These are phyloP conservation scores for Ephydatia muelleri DNA, from an alignment of 37 sponge, comb jelly and placozoan genomes.

Conservation along the genomic window DNA sequence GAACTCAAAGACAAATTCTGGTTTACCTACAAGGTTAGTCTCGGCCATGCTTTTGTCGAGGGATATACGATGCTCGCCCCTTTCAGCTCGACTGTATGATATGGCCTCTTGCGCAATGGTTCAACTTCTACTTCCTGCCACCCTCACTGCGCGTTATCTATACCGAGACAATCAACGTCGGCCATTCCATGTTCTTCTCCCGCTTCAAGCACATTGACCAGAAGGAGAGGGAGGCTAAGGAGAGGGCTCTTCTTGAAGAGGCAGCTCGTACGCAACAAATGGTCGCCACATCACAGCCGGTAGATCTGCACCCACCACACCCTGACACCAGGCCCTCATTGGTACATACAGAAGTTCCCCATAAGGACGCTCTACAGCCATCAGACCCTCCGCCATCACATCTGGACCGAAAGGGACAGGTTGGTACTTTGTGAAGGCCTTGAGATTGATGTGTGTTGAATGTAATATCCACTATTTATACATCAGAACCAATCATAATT, in stretches of 20 bases:
- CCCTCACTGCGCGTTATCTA: constrained; percentile 52
- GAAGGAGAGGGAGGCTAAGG: not conserved
- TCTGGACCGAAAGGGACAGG: not conserved
- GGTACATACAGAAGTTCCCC: not conserved
- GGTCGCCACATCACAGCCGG: not conserved
- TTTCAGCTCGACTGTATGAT: constrained; percentile 51
- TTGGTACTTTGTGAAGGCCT: not conserved
- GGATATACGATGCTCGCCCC: not conserved
- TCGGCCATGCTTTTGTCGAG: not conserved
- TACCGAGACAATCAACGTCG: constrained; percentile 39
- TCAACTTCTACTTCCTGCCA: constrained; percentile 84
- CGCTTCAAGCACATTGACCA: constrained; percentile 61
- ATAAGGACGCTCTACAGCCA: not conserved
- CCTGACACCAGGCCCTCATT: not conserved
- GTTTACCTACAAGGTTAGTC: constrained; percentile 46
- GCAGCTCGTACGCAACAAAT: not conserved
- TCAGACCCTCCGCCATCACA: not conserved
- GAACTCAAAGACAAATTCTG: constrained; percentile 62
- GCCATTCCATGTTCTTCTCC: constrained; percentile 71
- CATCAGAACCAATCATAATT: not conserved
- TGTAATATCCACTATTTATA: not conserved
- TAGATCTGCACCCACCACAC: no score
- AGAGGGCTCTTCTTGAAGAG: not conserved
- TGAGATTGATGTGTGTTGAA: not conserved
- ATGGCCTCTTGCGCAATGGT: constrained; percentile 73